Conservation (phyloP, 2,113 vertebrate species). For the Odocoileus virginianus region DNA sequence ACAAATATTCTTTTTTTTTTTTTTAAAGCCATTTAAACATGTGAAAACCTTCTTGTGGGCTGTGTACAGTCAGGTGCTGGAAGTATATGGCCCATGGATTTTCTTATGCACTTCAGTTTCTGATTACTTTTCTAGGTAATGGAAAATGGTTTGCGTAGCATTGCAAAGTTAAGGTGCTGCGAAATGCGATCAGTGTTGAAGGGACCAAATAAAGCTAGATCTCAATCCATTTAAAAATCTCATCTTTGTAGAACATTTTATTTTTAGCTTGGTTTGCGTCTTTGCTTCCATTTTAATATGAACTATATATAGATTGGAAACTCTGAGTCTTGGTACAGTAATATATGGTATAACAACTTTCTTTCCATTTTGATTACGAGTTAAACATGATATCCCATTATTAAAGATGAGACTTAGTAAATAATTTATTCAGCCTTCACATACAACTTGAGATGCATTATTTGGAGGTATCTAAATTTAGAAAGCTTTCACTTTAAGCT, state of each 20-base stretch:
- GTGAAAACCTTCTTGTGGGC: not conserved
- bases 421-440: slow-evolving; percentile 87
- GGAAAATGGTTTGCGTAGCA: not conserved
- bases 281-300: slow-evolving; percentile 78
- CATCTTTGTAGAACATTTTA: slow-evolving; percentile 74
- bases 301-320: slow-evolving; percentile 77
- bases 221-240: slow-evolving; percentile 67
- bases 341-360: slow-evolving; percentile 61
- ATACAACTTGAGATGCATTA: slow-evolving; percentile 81
- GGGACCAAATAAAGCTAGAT: slow-evolving; percentile 70
- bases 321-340: slow-evolving; percentile 68
- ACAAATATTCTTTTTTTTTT: not conserved
- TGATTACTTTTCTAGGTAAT: not conserved
- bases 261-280: slow-evolving; percentile 70
- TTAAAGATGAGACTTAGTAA: slow-evolving; percentile 82
- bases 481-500: slow-evolving; percentile 76
- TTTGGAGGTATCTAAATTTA: slow-evolving; percentile 87
- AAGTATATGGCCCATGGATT: not conserved
- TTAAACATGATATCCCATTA: slow-evolving; percentile 78
- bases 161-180: not conserved
- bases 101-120: not conserved
- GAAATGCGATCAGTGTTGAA: not conserved
- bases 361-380: slow-evolving; percentile 66
- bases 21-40: not conserved
- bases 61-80: not conserved